These are phyloP conservation scores for Mythimna loreyi DNA, from an alignment of 2,888 invertebrate genomes.

Conservation along the genomic window DNA sequence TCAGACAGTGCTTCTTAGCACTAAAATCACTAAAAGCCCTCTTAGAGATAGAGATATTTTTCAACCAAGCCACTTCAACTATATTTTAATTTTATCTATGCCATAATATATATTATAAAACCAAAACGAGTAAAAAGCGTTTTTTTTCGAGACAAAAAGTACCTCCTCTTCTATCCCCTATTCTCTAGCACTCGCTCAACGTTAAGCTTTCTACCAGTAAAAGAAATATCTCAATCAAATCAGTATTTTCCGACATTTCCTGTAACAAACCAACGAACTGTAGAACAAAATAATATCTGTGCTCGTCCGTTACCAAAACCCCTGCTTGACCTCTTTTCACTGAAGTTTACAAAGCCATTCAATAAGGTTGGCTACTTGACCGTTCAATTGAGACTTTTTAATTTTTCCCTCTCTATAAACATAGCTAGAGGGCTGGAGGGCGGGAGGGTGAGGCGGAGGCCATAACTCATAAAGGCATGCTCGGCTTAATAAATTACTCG, in stretches of 20 bases:
- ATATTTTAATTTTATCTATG: too few relatives aligned
- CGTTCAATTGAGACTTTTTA: slow-evolving; percentile 60
- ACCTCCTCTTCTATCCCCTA: too few relatives aligned
- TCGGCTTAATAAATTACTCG: slow-evolving; percentile 73
- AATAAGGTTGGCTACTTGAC: slow-evolving; percentile 39
- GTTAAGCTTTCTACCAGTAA: background rate
- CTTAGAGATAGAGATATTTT: too few relatives aligned
- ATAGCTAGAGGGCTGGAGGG: slow-evolving; percentile 59
- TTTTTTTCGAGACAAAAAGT: background rate
- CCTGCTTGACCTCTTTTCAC: background rate
- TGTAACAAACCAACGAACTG: background rate
- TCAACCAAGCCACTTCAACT: too few relatives aligned
- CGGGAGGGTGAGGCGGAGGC: slow-evolving; percentile 53
- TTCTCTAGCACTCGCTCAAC: background rate
- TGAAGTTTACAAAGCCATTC: slow-evolving; percentile 30
- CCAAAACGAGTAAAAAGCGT: too few relatives aligned
- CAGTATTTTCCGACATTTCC: background rate
- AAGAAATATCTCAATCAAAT: background rate
- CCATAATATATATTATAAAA: too few relatives aligned
- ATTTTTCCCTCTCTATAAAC: slow-evolving; percentile 61
- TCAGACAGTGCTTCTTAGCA: too few relatives aligned
- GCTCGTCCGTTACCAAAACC: background rate
- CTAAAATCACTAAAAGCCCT: too few relatives aligned
- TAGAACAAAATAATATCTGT: background rate
- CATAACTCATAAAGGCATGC: slow-evolving; percentile 73